Conservation (phyloP, 2,113 vertebrate species). For the Hypomesus transpacificus region DNA sequence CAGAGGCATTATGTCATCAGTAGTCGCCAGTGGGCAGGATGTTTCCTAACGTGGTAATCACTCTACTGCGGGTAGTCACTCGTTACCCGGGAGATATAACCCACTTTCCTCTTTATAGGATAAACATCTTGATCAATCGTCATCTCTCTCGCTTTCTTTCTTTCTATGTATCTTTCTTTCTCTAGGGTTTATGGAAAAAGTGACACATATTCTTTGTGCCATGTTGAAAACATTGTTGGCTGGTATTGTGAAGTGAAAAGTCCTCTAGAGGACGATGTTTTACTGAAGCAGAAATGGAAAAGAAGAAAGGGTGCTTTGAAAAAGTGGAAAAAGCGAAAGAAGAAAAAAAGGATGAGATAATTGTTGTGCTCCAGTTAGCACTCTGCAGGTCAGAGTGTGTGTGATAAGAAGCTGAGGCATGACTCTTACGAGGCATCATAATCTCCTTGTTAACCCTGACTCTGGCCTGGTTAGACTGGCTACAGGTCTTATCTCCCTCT, state of each 20-base stretch:
- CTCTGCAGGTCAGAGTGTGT: background rate
- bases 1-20: constrained; percentile 65
- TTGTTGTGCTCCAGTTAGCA: constrained; percentile 22
- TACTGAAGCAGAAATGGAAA: background rate
- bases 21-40: constrained; percentile 61
- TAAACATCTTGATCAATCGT: constrained; percentile 62
- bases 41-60: constrained; percentile 66
- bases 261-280: background rate
- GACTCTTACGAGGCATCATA: constrained; percentile 3
- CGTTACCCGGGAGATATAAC: constrained; percentile 54
- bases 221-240: constrained; percentile 38
- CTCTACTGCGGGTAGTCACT: constrained; percentile 60
- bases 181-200: constrained; percentile 53
- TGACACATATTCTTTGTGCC: constrained; percentile 50
- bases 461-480: constrained; percentile 10
- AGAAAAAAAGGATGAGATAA: constrained; percentile 11
- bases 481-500: background rate
- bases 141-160: constrained; percentile 14
- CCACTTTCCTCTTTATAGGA: constrained; percentile 54
- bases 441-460: background rate
- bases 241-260: background rate
- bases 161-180: constrained; percentile 15
- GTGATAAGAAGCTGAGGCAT: constrained; percentile 3
- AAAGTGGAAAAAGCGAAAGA: background rate
- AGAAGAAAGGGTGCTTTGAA: background rate